Conservation (phyloP, 1,140 invertebrate species). For the Hetaerina americana region DNA sequence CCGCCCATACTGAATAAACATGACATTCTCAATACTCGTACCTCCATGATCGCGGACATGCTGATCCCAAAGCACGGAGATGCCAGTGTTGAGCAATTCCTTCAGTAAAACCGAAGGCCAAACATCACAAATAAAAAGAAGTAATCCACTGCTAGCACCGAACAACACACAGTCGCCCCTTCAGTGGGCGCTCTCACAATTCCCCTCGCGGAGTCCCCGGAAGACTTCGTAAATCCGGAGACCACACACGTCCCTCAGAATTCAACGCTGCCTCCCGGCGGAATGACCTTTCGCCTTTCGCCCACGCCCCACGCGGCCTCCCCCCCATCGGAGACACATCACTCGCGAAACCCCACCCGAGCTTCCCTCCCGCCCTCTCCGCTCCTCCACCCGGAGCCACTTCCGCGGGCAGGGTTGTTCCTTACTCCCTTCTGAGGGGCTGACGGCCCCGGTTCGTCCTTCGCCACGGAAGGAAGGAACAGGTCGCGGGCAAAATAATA, state of each 20-base stretch:
- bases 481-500: too few species aligned
- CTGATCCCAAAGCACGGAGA: neutral
- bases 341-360: too few species aligned
- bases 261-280: neutral
- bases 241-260: neutral
- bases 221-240: neutral
- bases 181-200: neutral
- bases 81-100: neutral
- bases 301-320: neutral
- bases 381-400: neutral
- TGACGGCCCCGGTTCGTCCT: too few species aligned
- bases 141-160: neutral
- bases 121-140: slow-evolving; percentile 1
- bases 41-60: neutral
- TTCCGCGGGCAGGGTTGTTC: too few species aligned
- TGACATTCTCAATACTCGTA: neutral
- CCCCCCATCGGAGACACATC: neutral
- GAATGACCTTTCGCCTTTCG: neutral
- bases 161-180: neutral
- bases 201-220: neutral
- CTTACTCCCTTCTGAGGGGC: too few species aligned
- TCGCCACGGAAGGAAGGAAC: too few species aligned
- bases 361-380: neutral
- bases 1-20: too few species aligned
- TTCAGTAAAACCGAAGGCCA: neutral